Evolutionary conservation across 2,888 invertebrate species (phyloP), one percentile per base, ranked within the genome.

Genomic region (Erpobdella octoculata): DNA sequence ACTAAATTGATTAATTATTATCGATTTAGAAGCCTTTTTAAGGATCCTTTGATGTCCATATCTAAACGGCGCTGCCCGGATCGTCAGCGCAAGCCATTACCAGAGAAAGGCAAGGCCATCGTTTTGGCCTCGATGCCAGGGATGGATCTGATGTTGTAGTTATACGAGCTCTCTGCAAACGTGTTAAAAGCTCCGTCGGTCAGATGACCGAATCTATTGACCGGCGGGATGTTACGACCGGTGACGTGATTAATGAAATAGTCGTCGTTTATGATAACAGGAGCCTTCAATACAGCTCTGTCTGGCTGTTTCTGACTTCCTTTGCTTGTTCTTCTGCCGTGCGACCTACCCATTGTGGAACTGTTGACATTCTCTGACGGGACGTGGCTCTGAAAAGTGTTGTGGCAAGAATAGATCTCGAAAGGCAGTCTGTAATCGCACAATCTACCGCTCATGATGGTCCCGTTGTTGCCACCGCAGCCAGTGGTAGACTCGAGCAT

Each of bases 371-470:
- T 53, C 21, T 53, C 53, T 25, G 28, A 21, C 21, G 21, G 53
- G 53, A 21, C 21, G 21, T 21, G 15, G 53, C 28, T 53, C 53
- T 53, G 53, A 28, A 53, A 53, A 53, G 31, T 15, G 15, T 62
- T 62, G n/a, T 35, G 62, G 35, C 62, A 33, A 62, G 35, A 62
- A 35, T 62, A 62, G 28, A n/a, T 62, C n/a, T 62, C 62, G n/a
- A 62, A 62, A 62, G 62, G 62, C 62, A 62, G 31, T 62, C 62
- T 62, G 33, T 28, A 62, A 62, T 35, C 33, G 62, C 33, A 62
- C 28, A 35, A n/a, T 35, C 33, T 33, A 21, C 31, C n/a, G 35
- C 31, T 28, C 12, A 15, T 15, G 46, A n/a, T 12, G n/a, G 46
- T 15, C 46, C n/a, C 46, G 46, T 41, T 41, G 46, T 15, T 15